Evolutionary conservation across 2,888 invertebrate species (phyloP), one percentile per base, ranked within the genome.

Genomic region (Flexamia atlantica): DNA sequence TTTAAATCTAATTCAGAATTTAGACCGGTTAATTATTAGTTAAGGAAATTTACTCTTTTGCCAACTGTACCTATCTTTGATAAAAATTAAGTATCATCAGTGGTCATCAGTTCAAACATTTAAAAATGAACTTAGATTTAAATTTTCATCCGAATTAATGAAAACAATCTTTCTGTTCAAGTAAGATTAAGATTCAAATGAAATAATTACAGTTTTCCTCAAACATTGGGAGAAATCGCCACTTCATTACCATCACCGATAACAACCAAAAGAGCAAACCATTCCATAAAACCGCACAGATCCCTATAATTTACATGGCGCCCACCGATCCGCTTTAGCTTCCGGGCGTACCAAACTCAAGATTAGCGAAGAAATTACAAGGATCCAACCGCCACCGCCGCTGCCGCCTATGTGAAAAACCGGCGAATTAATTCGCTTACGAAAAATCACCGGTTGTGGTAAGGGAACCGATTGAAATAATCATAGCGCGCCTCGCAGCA

Each of bases 401-500:
- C 9, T 28, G 40, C 70, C 40, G n/a, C 70, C 70, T 64, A 28
- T 20, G 40, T 14, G 3, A 32, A 23, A 23, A 12, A 32, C 12
- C 12, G n/a, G 5, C 1, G 70, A 70, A 70, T 70, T 70, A 70
- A 70, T 70, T 20, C 70, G 70, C 20, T 70, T 70, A 70, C 9
- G 17, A 40, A 70, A 68, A 23, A 70, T 70, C n/a, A 70, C 30
- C 2, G 36, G 40, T 70, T 36, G 40, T 68, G 60, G 17, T n/a
- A 40, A 23, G 40, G 30, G 40, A 36, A 40, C 70, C n/a, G 40
- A 32, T 25, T 28, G 36, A 40, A 40, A 40, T 40, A 70, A 32
- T 40, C 68, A 30, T 30, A 12, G 20, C 68, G 20, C 40, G 40
- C 20, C 14, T 40, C 20, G 70, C 20, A 5, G 4, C 14, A 30